Percentiles rank a stretch among this genome's conserved stretches.
Evolutionary conservation across 2,797 vertebrate genomes (phyloP).

Genomic region (Helicolenus hilgendorfi): DNA sequence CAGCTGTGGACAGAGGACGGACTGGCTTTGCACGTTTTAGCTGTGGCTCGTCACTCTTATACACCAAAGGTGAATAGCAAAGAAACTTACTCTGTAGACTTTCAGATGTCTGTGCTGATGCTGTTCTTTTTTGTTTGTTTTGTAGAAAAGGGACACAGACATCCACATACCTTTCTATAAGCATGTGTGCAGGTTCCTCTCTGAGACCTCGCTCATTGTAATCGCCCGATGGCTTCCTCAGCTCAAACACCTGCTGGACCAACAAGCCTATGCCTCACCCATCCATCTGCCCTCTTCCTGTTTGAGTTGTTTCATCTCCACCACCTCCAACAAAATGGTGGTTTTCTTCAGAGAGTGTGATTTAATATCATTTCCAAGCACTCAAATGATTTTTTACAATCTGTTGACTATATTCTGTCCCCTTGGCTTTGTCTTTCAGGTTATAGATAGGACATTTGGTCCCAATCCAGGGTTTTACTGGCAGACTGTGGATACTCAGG

Average conservation of each 20-base stretch:
- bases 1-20: slow-evolving; percentile 85
- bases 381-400: not conserved
- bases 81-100: not conserved
- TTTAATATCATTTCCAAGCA: not conserved
- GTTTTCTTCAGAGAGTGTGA: not conserved
- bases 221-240: slow-evolving; percentile 79
- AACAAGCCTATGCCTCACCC: slow-evolving; percentile 49
- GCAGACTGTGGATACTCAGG: slow-evolving; percentile 87
- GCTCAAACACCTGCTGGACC: slow-evolving; percentile 63
- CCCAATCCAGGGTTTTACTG: slow-evolving; percentile 86
- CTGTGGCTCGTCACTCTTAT: slow-evolving; percentile 23
- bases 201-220: slow-evolving; percentile 61
- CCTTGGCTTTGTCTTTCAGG: slow-evolving; percentile 78
- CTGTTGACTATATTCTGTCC: slow-evolving; percentile 4
- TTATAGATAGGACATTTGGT: slow-evolving; percentile 79
- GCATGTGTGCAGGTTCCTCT: slow-evolving; percentile 79
- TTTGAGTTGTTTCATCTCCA: slow-evolving; percentile 73
- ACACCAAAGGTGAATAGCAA: slow-evolving; percentile 60
- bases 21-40: slow-evolving; percentile 81
- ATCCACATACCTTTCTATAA: slow-evolving; percentile 67
- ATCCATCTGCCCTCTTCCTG: slow-evolving; percentile 72
- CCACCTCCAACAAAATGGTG: slow-evolving; percentile 79
- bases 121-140: slow-evolving; percentile 20
- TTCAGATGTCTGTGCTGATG: not conserved
- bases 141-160: slow-evolving; percentile 69